phyloP scores from a whole-genome alignment of 2,888 invertebrate species.

The Hemaris fuciformis region DNA sequence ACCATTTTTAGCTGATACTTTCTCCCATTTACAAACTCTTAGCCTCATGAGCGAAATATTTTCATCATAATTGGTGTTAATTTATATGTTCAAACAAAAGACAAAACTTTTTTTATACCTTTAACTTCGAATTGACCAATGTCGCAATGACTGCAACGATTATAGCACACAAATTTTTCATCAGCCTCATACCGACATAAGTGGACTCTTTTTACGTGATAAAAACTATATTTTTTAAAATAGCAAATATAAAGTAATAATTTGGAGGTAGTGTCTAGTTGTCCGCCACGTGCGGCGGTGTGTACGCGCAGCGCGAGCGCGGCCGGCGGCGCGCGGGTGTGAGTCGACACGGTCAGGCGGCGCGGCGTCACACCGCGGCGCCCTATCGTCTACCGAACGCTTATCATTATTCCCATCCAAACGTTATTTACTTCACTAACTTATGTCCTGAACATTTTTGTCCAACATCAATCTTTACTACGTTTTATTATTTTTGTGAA shows the following conservation, averaged over 20 bases:
- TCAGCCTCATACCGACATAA: too few relatives aligned
- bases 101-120: too few relatives aligned
- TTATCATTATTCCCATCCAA: constrained; percentile 59
- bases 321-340: constrained; percentile 9
- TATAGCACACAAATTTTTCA: too few relatives aligned
- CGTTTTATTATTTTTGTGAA: background rate
- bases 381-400: constrained; percentile 73
- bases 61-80: too few relatives aligned
- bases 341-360: constrained; percentile 56
- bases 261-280: background rate
- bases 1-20: background rate
- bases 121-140: too few relatives aligned
- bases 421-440: constrained; percentile 32
- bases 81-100: too few relatives aligned
- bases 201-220: too few relatives aligned
- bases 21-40: background rate
- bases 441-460: constrained; percentile 35
- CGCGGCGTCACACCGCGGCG: constrained; percentile 69
- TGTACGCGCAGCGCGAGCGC: constrained; percentile 16
- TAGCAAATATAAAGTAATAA: background rate
- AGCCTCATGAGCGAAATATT: too few relatives aligned
- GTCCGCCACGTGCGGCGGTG: constrained; percentile 18
- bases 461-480: constrained; percentile 15
- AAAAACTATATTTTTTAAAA: too few relatives aligned
- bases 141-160: too few relatives aligned